These are phyloP conservation scores for Volucella inflata DNA, from an alignment of 2,888 invertebrate species.

Conservation along the genomic window DNA sequence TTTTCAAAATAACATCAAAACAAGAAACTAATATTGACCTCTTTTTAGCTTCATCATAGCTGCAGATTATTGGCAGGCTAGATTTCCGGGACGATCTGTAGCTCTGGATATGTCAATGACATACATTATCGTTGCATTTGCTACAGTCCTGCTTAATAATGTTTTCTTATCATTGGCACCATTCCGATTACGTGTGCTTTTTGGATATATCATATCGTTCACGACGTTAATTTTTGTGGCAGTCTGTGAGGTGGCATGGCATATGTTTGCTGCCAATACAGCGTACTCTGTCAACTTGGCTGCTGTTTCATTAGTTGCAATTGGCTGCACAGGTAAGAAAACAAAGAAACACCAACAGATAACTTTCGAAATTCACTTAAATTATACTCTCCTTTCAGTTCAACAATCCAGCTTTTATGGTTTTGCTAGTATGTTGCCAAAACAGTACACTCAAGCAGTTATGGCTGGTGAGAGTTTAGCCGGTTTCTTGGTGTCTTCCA, in stretches of 20 bases:
- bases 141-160: conserved; percentile 94
- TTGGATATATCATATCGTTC: conserved; percentile 93
- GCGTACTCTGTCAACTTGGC: conserved; percentile 93
- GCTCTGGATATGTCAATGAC: conserved; percentile 97
- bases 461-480: conserved; percentile 96
- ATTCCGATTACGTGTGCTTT: conserved; percentile 92
- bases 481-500: conserved; percentile 93
- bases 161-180: conserved; percentile 92
- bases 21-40: background rate
- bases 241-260: conserved; percentile 94
- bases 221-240: conserved; percentile 92
- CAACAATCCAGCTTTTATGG: conserved; percentile 98
- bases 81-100: conserved; percentile 93
- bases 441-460: conserved; percentile 95
- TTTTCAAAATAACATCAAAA: too few relatives aligned
- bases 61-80: conserved; percentile 94
- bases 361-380: background rate
- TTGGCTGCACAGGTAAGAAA: conserved; percentile 89
- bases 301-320: conserved; percentile 93
- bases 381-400: conserved; percentile 83
- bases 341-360: too few relatives aligned
- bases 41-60: conserved; percentile 93
- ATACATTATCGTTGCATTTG: conserved; percentile 94
- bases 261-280: conserved; percentile 90
- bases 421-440: conserved; percentile 95